Percentiles rank a stretch among this genome's conserved stretches.
These are phyloP conservation scores for Tachysurus fulvidraco DNA, from an alignment of 2,113 vertebrate genomes.

Conservation along the genomic window DNA sequence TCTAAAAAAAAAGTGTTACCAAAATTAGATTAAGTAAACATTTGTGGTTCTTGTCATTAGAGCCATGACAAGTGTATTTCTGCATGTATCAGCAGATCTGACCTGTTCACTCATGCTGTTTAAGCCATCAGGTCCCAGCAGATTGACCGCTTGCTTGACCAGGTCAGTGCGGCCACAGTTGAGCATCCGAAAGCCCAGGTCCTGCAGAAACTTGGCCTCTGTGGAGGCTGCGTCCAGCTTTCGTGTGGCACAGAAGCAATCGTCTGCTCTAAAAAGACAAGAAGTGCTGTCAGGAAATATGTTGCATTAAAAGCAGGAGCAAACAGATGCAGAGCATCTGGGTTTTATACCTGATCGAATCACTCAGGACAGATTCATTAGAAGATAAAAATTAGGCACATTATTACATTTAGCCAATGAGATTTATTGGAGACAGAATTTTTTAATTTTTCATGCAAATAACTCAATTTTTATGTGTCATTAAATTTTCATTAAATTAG, in stretches of 20 bases:
- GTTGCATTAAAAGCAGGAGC: background rate
- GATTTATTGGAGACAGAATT: background rate
- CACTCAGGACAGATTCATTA: background rate
- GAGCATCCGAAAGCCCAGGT: constrained; percentile 97
- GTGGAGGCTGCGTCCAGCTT: constrained; percentile 94
- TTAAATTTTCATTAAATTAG: background rate
- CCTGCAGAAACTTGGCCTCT: constrained; percentile 96
- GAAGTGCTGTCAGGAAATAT: background rate
- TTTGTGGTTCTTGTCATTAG: background rate
- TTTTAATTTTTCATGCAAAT: background rate
- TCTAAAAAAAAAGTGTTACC: background rate
- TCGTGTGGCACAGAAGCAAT: constrained; percentile 94
- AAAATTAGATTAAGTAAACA: background rate
- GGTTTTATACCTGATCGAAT: background rate
- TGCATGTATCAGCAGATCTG: constrained; percentile 42
- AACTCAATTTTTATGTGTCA: background rate
- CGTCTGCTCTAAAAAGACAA: constrained; percentile 82
- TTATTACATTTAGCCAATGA: background rate
- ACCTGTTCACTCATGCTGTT: constrained; percentile 99
- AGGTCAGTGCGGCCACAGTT: constrained; percentile 96
- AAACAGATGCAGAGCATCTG: background rate
- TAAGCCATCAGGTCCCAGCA: constrained; percentile 92
- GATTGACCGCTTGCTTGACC: constrained; percentile 93
- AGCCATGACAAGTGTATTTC: constrained; percentile 35
- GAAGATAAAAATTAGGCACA: background rate